These are phyloP conservation scores for Leptopilina boulardi DNA, from an alignment of 1,140 invertebrate genomes.

Conservation along the genomic window DNA sequence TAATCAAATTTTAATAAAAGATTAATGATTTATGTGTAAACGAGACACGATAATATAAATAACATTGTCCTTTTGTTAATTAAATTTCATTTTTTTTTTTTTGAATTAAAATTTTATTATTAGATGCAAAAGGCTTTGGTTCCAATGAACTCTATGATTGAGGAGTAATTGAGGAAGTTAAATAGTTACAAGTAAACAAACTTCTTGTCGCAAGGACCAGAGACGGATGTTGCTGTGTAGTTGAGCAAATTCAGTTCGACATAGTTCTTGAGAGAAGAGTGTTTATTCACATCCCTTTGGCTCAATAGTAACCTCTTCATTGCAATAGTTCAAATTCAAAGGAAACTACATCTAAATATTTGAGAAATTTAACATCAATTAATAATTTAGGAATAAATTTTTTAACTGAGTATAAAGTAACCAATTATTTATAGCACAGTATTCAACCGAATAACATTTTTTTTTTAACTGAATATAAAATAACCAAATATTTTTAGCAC, in stretches of 20 bases:
- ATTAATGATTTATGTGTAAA: background rate
- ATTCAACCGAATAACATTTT: no score
- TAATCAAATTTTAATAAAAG: background rate
- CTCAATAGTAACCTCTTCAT: background rate
- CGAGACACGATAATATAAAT: background rate
- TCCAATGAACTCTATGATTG: background rate
- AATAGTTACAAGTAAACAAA: background rate
- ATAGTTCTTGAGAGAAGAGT: background rate
- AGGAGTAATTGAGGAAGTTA: background rate
- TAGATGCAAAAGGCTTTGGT: background rate
- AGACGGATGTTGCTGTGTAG: background rate
- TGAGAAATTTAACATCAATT: background rate
- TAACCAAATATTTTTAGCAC: no score
- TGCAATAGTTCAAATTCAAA: background rate
- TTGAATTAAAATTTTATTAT: background rate
- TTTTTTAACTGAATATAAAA: no score
- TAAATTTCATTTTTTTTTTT: background rate
- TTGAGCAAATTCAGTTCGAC: constrained; percentile 1
- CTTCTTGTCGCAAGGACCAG: background rate
- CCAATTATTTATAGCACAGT: no score
- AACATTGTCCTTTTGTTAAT: background rate
- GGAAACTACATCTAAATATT: background rate
- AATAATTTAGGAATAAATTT: no score
- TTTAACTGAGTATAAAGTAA: no score
- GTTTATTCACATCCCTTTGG: background rate